A percentile compares a stretch with the other conserved stretches of the same genome.
phyloP scores from a whole-genome alignment of 2,888 invertebrate genomes.

The Seira ritae region DNA sequence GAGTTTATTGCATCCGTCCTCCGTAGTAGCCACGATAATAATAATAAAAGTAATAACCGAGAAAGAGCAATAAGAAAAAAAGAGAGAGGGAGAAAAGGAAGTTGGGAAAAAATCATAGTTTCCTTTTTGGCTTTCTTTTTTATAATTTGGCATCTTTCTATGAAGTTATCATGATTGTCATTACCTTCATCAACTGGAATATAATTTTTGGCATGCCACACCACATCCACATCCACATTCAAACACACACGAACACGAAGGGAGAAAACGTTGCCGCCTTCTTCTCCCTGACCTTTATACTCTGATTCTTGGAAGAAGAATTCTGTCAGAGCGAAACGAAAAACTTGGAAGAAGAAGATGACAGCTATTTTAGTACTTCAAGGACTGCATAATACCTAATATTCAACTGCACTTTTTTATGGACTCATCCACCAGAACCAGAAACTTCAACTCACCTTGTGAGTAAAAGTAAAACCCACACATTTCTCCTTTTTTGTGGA shows the following conservation, averaged over 20 bases:
- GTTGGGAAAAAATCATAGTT: constrained; percentile 42
- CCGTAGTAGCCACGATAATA: constrained; percentile 37
- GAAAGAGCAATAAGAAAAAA: constrained; percentile 23
- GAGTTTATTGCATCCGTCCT: constrained; percentile 59
- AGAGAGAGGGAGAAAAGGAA: constrained; percentile 17
- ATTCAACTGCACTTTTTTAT: constrained; percentile 1
- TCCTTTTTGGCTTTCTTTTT: constrained; percentile 34
- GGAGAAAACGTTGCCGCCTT: background rate
- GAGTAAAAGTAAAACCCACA: background rate
- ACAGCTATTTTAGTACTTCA: constrained; percentile 8
- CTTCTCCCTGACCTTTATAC: constrained; percentile 48
- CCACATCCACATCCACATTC: constrained; percentile 2
- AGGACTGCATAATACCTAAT: constrained; percentile 13
- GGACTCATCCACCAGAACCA: background rate
- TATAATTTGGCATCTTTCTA: constrained; percentile 23
- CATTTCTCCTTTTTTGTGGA: constrained; percentile 3
- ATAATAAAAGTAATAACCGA: constrained; percentile 40
- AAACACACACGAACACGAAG: too few species aligned
- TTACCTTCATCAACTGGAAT: constrained; percentile 41
- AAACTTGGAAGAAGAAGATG: background rate
- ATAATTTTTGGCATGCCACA: constrained; percentile 38
- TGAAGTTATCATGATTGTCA: constrained; percentile 45
- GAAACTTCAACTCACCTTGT: background rate
- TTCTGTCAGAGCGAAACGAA: background rate
- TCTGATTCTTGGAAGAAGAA: background rate